Evolutionary conservation across 2,113 vertebrate genomes (phyloP).

Genomic region (Phodopus roborovskii): DNA sequence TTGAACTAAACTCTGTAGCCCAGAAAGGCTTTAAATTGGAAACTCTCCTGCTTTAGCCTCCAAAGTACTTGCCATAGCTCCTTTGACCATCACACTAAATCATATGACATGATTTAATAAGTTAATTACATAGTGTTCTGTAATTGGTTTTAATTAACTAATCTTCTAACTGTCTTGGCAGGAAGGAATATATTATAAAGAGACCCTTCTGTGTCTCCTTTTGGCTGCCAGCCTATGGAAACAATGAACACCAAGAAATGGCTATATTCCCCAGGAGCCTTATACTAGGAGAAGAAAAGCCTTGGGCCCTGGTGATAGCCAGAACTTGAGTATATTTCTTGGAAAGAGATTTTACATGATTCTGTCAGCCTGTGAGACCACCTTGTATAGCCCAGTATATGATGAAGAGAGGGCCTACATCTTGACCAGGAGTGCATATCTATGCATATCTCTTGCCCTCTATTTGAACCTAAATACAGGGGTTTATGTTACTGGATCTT

Average conservation of each 20-base stretch:
- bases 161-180: background rate
- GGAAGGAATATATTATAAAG: background rate
- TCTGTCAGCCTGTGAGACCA: background rate
- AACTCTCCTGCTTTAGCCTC: background rate
- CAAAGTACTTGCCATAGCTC: background rate
- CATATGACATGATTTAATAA: background rate
- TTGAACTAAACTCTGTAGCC: background rate
- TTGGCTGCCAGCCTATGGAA: background rate
- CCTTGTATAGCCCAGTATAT: background rate
- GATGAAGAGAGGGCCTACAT: background rate
- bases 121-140: background rate
- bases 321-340: background rate
- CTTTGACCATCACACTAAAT: background rate
- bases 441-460: background rate
- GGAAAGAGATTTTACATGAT: background rate
- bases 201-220: background rate
- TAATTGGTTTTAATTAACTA: background rate
- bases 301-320: background rate
- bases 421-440: background rate
- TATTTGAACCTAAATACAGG: background rate
- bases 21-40: background rate
- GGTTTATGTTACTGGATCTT: background rate
- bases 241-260: background rate
- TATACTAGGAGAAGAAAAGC: background rate
- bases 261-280: background rate